These are phyloP conservation scores for Clusia tigrina DNA, from an alignment of 2,888 invertebrate genomes.

Conservation along the genomic window DNA sequence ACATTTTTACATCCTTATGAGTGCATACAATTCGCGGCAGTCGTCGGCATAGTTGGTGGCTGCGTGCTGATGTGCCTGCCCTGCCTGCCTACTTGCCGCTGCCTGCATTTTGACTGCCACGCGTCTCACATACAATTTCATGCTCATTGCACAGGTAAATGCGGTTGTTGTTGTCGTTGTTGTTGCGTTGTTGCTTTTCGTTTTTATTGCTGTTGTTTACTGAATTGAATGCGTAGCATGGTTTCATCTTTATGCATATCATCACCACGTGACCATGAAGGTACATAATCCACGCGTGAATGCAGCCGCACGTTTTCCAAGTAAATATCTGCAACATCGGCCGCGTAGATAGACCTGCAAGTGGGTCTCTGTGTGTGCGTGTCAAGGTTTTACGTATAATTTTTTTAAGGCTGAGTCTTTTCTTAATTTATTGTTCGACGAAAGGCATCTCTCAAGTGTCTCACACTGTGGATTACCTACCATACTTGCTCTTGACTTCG, in stretches of 20 bases:
- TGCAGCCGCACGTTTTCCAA: conserved; percentile 40
- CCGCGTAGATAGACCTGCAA: too few species aligned
- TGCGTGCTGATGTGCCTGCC: conserved; percentile 12
- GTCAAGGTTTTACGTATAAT: too few species aligned
- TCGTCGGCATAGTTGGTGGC: neutral
- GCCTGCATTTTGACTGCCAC: conserved; percentile 26
- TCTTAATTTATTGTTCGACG: too few species aligned
- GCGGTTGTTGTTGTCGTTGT: conserved; percentile 6
- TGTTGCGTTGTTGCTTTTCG: neutral
- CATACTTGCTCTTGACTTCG: too few species aligned
- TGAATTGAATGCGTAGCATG: neutral
- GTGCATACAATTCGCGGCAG: neutral
- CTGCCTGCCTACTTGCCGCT: conserved; percentile 7
- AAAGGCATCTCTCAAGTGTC: too few species aligned
- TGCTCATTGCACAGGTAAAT: conserved; percentile 42
- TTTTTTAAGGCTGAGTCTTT: too few species aligned
- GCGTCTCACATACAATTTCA: conserved; percentile 40
- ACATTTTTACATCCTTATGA: neutral
- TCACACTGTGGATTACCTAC: too few species aligned
- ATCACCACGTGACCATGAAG: conserved; percentile 44
- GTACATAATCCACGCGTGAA: conserved; percentile 38
- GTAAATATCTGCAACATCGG: too few species aligned
- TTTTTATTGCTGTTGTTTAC: neutral
- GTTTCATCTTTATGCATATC: neutral
- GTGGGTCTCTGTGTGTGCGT: too few species aligned